These are phyloP conservation scores for Incurvaria masculella DNA, from an alignment of 2,888 invertebrate genomes.

Conservation along the genomic window DNA sequence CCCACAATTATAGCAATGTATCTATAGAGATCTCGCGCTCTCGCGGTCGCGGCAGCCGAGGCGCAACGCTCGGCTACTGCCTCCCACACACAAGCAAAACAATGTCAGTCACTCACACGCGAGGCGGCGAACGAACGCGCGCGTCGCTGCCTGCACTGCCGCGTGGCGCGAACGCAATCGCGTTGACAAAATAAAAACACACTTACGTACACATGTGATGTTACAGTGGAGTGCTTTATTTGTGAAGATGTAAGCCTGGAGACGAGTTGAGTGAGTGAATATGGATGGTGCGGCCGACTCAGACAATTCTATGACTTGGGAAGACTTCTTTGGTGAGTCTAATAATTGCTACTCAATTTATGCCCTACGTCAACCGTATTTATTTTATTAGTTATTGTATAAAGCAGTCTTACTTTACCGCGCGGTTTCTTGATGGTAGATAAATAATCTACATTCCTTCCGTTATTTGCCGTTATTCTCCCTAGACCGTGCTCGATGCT, in stretches of 20 bases:
- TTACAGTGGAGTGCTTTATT: conserved; percentile 17
- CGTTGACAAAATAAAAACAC: background rate
- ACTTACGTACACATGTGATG: conserved; percentile 19
- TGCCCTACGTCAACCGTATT: background rate
- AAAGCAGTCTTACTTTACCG: no score
- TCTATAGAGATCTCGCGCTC: no score
- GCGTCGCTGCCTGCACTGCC: background rate
- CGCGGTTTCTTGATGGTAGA: background rate
- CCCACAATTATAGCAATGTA: no score
- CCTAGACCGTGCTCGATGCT: background rate
- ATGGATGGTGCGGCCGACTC: conserved; percentile 60
- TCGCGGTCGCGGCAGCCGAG: no score
- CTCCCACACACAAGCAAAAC: background rate
- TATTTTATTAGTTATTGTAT: no score
- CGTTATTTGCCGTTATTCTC: background rate
- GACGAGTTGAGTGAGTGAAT: conserved; percentile 26
- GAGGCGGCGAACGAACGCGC: background rate
- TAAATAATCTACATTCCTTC: background rate
- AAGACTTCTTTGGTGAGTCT: conserved; percentile 67
- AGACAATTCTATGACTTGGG: conserved; percentile 69
- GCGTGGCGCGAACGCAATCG: background rate
- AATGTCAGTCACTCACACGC: background rate
- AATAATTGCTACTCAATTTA: background rate
- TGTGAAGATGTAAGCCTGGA: conserved; percentile 21
- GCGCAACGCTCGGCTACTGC: background rate